Conservation (phyloP, 2,888 invertebrate genomes). For the Tetramorium bicarinatum region DNA sequence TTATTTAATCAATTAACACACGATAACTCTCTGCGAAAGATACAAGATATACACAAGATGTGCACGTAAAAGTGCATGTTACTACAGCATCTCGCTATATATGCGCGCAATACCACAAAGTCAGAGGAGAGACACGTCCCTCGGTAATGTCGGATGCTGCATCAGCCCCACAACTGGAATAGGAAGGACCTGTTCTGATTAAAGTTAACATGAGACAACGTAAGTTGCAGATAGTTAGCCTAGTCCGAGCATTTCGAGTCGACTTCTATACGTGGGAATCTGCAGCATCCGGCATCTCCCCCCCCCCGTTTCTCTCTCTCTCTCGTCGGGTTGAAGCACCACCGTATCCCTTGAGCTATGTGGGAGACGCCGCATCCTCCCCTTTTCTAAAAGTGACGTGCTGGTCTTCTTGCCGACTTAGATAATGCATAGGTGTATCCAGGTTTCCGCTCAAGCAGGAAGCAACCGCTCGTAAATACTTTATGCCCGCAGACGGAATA, state of each 20-base stretch:
- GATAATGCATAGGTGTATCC: slow-evolving; percentile 49
- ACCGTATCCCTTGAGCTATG: slow-evolving; percentile 38
- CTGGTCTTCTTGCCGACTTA: background rate
- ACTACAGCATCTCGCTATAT: background rate
- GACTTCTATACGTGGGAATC: slow-evolving; percentile 60
- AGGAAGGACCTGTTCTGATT: slow-evolving; percentile 59
- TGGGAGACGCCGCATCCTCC: slow-evolving; percentile 11
- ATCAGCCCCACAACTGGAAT: slow-evolving; percentile 11
- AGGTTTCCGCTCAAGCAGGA: slow-evolving; percentile 46
- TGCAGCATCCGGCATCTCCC: slow-evolving; percentile 57
- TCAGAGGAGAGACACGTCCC: background rate
- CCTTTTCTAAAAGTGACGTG: slow-evolving; percentile 30
- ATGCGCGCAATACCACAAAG: background rate
- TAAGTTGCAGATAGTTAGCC: slow-evolving; percentile 31
- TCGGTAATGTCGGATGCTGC: slow-evolving; percentile 38
- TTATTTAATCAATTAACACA: background rate
- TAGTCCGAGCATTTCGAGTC: slow-evolving; percentile 64
- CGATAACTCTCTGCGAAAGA: background rate
- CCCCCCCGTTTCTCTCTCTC: too few species aligned
- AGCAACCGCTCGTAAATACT: slow-evolving; percentile 45
- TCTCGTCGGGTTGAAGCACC: slow-evolving; percentile 60
- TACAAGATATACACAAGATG: background rate
- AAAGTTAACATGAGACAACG: slow-evolving; percentile 60
- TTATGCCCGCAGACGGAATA: slow-evolving; percentile 23
- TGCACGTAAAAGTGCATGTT: background rate